Evolutionary conservation across 2,113 vertebrate species (phyloP).

Genomic region (Porphyrio hochstetteri): DNA sequence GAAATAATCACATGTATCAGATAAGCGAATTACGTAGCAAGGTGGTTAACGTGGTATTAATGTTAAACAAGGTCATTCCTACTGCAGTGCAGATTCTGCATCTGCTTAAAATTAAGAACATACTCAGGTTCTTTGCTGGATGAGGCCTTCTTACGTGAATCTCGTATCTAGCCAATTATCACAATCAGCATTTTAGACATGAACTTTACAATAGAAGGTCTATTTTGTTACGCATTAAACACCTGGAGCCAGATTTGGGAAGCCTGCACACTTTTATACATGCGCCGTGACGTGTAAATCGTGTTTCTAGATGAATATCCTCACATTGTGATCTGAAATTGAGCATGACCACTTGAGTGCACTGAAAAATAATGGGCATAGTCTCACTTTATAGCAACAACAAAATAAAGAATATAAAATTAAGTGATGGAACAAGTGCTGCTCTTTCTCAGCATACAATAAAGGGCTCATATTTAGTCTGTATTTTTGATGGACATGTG

Average conservation of each 20-base stretch:
- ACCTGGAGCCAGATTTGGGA: neutral
- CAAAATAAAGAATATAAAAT: neutral
- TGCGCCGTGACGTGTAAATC: neutral
- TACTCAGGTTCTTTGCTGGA: neutral
- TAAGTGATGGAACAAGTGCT: neutral
- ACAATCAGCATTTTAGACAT: neutral
- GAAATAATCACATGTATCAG: neutral
- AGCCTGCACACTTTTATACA: neutral
- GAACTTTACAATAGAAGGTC: neutral
- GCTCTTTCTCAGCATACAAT: neutral
- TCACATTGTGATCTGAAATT: neutral
- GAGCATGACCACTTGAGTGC: neutral
- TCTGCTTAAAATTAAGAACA: neutral
- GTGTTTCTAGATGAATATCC: neutral
- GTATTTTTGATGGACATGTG: neutral
- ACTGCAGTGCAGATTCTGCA: neutral
- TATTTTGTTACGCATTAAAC: neutral
- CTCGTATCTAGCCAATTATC: neutral
- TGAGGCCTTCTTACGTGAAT: neutral
- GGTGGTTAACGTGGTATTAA: neutral
- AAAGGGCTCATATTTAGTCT: neutral
- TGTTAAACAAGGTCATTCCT: neutral
- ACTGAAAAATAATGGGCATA: neutral
- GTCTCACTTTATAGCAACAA: neutral
- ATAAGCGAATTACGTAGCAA: neutral